Conservation (phyloP, 37 sponge, comb jelly and placozoan genomes). For the Halichondria panicea region DNA sequence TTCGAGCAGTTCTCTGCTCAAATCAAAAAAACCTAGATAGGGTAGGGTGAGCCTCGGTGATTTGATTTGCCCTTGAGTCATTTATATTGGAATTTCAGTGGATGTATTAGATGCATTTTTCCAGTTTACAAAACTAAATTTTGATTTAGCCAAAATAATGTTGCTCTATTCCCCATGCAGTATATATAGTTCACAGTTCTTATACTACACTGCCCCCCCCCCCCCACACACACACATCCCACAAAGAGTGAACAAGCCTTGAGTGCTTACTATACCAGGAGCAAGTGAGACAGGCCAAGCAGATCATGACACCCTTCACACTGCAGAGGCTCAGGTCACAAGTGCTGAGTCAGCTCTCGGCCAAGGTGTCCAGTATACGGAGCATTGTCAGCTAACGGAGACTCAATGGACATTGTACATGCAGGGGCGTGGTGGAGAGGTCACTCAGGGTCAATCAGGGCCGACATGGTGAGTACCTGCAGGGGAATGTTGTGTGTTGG, state of each 20-base stretch:
- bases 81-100: neutral
- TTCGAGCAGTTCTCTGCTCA: slow-evolving; percentile 14
- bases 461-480: neutral
- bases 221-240: no score
- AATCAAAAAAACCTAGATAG: slow-evolving; percentile 38
- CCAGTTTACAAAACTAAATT: no score
- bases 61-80: no score
- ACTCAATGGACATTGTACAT: slow-evolving; percentile 40
- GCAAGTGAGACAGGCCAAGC: slow-evolving; percentile 40
- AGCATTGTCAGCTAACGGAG: slow-evolving; percentile 23
- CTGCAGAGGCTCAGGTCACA: slow-evolving; percentile 44
- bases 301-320: slow-evolving; percentile 64
- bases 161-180: no score
- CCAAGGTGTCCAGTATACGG: slow-evolving; percentile 15
- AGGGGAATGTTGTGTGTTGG: neutral
- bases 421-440: neutral
- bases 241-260: slow-evolving; percentile 10
- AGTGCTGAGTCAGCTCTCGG: slow-evolving; percentile 43
- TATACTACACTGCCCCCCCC: no score
- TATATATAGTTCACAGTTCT: no score
- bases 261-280: slow-evolving; percentile 36
- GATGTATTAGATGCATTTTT: no score
- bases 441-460: neutral
- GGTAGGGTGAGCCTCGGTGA: neutral
- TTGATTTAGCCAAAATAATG: neutral